These are phyloP conservation scores for Nanorana parkeri DNA, from an alignment of 2,113 vertebrate genomes.

Conservation along the genomic window DNA sequence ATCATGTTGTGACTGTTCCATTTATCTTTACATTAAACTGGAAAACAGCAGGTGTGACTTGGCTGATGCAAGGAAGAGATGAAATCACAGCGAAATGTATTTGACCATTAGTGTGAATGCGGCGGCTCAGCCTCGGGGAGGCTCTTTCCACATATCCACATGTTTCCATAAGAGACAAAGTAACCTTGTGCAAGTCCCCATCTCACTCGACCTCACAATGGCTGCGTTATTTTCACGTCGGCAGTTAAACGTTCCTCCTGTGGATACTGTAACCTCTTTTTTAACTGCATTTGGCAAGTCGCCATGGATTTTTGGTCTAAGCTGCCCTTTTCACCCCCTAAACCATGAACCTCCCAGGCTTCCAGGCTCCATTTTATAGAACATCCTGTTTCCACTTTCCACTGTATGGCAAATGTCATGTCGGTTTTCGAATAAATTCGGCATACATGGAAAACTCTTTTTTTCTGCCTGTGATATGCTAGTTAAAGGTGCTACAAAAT, in stretches of 20 bases:
- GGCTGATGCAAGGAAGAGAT: neutral
- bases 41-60: conserved; percentile 14
- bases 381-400: neutral
- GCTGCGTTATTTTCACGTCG: conserved; percentile 23
- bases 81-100: too few relatives aligned
- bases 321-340: conserved; percentile 41
- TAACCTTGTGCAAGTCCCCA: conserved; percentile 40
- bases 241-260: conserved; percentile 24
- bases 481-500: neutral
- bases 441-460: neutral
- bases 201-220: conserved; percentile 23
- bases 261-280: conserved; percentile 47
- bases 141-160: conserved; percentile 33
- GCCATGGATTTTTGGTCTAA: conserved; percentile 41
- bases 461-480: neutral
- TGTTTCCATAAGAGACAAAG: conserved; percentile 47
- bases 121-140: neutral
- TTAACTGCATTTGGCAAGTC: conserved; percentile 23
- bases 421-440: neutral
- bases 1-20: neutral
- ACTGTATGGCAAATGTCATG: neutral
- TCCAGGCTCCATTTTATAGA: neutral
- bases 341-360: conserved; percentile 25
- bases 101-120: too few relatives aligned
- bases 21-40: neutral